These are phyloP conservation scores for Fragum whitleyi DNA, from an alignment of 2,888 invertebrate species.

Conservation along the genomic window DNA sequence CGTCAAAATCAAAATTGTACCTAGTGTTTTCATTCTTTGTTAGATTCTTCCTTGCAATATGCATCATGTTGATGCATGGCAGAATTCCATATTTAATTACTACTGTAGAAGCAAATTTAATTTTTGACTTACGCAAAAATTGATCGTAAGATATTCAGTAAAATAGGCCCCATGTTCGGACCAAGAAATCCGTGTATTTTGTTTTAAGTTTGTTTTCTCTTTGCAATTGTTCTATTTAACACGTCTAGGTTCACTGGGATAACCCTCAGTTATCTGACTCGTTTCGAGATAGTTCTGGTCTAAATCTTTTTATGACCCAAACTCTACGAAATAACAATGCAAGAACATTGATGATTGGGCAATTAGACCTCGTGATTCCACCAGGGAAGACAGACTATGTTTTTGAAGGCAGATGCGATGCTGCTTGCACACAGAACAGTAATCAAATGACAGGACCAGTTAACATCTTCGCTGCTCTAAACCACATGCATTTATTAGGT, in stretches of 20 bases:
- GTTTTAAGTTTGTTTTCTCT: too few relatives aligned
- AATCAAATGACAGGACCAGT: conserved; percentile 6
- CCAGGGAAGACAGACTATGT: conserved; percentile 23
- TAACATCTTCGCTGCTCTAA: not conserved
- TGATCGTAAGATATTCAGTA: too few relatives aligned
- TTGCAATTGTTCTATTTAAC: too few relatives aligned
- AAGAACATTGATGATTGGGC: conserved; percentile 49
- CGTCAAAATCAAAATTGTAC: too few relatives aligned
- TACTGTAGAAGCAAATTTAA: too few relatives aligned
- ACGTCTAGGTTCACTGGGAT: conserved; percentile 65
- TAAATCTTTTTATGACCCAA: conserved; percentile 39
- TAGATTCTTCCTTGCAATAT: too few relatives aligned
- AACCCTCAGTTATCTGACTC: conserved; percentile 32
- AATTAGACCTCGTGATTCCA: conserved; percentile 57
- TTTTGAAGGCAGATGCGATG: not conserved
- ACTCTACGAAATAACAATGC: conserved; percentile 40
- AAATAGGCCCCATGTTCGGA: too few relatives aligned
- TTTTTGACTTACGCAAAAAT: too few relatives aligned
- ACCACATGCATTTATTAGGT: conserved; percentile 36
- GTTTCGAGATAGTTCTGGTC: conserved; percentile 41
- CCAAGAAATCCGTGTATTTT: too few relatives aligned
- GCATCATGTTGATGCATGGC: too few relatives aligned
- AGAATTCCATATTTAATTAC: too few relatives aligned
- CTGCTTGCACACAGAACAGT: conserved; percentile 10
- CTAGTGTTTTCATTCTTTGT: too few relatives aligned